These are phyloP conservation scores for Ochotona princeps DNA, from an alignment of 2,113 vertebrate species.

Conservation along the genomic window DNA sequence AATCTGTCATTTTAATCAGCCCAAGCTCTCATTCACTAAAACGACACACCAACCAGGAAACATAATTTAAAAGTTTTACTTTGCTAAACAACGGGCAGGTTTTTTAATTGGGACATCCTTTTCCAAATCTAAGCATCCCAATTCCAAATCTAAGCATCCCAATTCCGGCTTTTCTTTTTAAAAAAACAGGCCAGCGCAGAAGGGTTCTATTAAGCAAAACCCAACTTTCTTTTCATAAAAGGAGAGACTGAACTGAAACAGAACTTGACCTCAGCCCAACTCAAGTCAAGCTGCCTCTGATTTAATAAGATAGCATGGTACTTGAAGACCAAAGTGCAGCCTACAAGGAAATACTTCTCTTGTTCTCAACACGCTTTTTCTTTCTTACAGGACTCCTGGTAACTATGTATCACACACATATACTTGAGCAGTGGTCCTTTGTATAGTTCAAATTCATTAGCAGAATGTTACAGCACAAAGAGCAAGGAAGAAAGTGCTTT, in stretches of 20 bases:
- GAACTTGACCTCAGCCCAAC: neutral
- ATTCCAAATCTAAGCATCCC: neutral
- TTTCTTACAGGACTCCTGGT: conserved; percentile 5
- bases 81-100: neutral
- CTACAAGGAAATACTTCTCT: conserved; percentile 10
- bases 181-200: neutral
- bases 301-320: neutral
- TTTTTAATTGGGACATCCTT: neutral
- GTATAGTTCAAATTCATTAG: conserved; percentile 39
- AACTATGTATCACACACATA: neutral
- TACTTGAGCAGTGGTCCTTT: neutral
- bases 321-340: conserved; percentile 58
- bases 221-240: conserved; percentile 20
- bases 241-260: neutral
- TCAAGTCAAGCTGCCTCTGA: neutral
- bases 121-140: neutral
- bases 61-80: conserved; percentile 12
- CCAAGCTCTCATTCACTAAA: neutral
- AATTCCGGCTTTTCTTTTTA: no score
- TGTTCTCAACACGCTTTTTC: neutral
- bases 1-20: neutral
- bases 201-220: neutral
- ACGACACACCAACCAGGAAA: conserved; percentile 22
- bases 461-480: neutral
- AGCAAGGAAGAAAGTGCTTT: conserved; percentile 24